These are phyloP conservation scores for Ceratosolen fusciceps DNA, from an alignment of 1,140 invertebrate species.

Conservation along the genomic window DNA sequence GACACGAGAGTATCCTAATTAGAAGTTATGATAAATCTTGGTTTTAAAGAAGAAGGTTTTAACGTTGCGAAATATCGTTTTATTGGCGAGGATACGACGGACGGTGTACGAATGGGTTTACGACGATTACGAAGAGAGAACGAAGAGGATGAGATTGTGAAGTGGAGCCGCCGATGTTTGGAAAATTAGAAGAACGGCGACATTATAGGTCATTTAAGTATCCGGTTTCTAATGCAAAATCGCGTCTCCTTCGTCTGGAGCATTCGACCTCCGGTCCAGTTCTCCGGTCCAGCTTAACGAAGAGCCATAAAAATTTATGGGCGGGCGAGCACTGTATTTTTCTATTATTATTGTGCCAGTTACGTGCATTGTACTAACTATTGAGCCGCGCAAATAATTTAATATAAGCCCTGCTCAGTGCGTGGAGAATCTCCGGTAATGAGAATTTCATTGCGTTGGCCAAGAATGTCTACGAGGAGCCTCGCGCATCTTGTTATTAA, in stretches of 20 bases:
- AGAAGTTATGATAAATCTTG: constrained; percentile 11
- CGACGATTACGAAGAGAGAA: no score
- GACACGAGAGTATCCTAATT: constrained; percentile 12
- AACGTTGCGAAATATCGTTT: neutral
- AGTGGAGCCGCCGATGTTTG: neutral
- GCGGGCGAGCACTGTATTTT: neutral
- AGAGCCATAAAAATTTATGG: no score
- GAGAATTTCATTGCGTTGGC: constrained; percentile 40
- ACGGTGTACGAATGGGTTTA: no score
- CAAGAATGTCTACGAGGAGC: constrained; percentile 27
- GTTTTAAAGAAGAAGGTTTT: neutral
- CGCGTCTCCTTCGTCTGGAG: no score
- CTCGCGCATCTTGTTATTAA: constrained; percentile 31
- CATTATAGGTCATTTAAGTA: neutral
- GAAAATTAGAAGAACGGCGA: neutral
- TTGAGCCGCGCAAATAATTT: constrained; percentile 26
- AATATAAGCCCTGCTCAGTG: constrained; percentile 17
- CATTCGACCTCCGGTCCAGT: no score
- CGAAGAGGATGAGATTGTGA: neutral
- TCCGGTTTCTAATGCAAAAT: neutral
- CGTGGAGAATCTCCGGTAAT: constrained; percentile 27
- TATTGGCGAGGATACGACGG: no score
- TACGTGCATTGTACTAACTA: constrained; percentile 8
- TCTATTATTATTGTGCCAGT: neutral
- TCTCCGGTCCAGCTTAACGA: no score